These are phyloP conservation scores for Hoplostethus mediterraneus DNA, from an alignment of 2,797 vertebrate genomes.

Conservation along the genomic window DNA sequence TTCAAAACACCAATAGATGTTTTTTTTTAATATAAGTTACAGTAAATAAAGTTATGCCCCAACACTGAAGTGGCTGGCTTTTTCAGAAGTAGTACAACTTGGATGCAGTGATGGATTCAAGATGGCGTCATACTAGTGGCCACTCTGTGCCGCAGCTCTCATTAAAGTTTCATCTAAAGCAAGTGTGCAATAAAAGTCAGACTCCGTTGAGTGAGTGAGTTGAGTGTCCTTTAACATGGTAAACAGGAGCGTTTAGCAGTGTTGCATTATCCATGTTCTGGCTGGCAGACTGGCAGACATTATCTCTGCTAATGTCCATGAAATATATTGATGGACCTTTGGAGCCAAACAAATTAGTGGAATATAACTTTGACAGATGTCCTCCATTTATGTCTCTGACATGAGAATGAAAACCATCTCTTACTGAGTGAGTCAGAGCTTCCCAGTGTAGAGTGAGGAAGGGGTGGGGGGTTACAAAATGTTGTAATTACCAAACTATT, in stretches of 20 bases:
- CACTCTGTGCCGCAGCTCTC: neutral
- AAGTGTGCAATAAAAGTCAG: neutral
- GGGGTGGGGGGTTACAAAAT: slow-evolving; percentile 38
- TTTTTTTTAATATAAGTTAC: neutral
- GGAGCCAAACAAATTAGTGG: slow-evolving; percentile 4
- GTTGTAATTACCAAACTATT: slow-evolving; percentile 49
- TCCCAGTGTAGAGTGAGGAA: slow-evolving; percentile 4
- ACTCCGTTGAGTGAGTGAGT: neutral
- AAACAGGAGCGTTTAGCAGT: neutral
- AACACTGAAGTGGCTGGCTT: neutral
- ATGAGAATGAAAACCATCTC: slow-evolving; percentile 5
- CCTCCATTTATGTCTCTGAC: neutral
- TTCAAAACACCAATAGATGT: neutral
- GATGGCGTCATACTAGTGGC: neutral
- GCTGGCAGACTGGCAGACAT: neutral
- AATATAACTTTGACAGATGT: slow-evolving; percentile 22
- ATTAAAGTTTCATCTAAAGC: neutral
- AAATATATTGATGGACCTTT: neutral
- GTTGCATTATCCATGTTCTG: slow-evolving; percentile 9
- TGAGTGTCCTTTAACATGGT: neutral
- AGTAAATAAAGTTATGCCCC: neutral
- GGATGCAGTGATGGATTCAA: neutral
- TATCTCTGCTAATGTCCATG: neutral
- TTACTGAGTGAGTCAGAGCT: neutral
- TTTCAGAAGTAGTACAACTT: neutral